phyloP scores from a whole-genome alignment of 2,797 vertebrate genomes.

The Ispidina lecontei region DNA sequence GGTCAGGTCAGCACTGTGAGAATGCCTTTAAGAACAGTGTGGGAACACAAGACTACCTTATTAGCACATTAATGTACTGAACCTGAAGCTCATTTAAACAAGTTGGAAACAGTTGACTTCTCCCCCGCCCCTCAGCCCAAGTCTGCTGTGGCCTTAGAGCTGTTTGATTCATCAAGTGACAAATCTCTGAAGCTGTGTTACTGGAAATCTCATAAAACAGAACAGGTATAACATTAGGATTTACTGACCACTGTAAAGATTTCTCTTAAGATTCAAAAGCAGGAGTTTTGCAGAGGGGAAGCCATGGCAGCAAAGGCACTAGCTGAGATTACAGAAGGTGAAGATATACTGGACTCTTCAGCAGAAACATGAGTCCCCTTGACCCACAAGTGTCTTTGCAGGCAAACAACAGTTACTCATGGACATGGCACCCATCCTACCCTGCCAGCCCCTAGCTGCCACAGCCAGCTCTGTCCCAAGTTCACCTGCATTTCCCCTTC shows the following conservation, averaged over 20 bases:
- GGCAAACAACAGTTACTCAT: not conserved
- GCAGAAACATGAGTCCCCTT: not conserved
- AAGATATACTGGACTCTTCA: not conserved
- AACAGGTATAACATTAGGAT: not conserved
- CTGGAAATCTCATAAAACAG: slow-evolving; percentile 37
- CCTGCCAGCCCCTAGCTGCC: not conserved
- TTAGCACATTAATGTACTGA: slow-evolving; percentile 25
- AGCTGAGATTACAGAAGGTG: not conserved
- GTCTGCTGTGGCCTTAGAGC: not conserved
- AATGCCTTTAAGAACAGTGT: slow-evolving; percentile 27
- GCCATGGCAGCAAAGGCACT: not conserved
- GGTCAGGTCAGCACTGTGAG: slow-evolving; percentile 53
- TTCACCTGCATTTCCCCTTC: fast-evolving
- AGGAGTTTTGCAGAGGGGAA: not conserved
- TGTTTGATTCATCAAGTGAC: not conserved
- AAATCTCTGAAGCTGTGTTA: not conserved
- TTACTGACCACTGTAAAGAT: slow-evolving; percentile 34
- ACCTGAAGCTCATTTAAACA: slow-evolving; percentile 40
- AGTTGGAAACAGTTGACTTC: not conserved
- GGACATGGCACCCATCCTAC: not conserved
- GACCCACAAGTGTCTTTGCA: fast-evolving
- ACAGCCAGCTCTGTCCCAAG: not conserved
- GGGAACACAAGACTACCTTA: slow-evolving; percentile 30
- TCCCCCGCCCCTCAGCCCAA: not conserved
- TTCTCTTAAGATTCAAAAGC: slow-evolving; percentile 25